Conservation (phyloP, 2,888 invertebrate genomes). For the Apamea monoglypha region DNA sequence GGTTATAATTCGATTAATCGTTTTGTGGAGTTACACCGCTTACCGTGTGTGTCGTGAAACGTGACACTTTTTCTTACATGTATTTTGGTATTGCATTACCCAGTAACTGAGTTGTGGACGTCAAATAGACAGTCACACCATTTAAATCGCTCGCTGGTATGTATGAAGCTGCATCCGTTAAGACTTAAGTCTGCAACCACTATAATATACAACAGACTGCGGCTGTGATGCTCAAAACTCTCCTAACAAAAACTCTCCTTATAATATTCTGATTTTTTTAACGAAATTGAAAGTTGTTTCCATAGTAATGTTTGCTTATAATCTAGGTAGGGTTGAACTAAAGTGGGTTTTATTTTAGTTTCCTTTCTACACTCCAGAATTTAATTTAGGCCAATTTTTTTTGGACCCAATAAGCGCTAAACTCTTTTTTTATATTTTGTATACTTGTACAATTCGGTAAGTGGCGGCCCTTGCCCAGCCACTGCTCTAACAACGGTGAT, state of each 20-base stretch:
- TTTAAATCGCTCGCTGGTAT: too few relatives aligned
- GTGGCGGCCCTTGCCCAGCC: too few relatives aligned
- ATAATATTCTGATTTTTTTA: neutral
- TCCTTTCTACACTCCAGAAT: neutral
- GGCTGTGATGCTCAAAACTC: neutral
- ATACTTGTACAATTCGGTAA: too few relatives aligned
- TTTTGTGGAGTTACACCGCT: neutral
- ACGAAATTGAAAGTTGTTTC: neutral
- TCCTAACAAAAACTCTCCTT: too few relatives aligned
- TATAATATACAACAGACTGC: neutral
- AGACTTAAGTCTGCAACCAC: neutral
- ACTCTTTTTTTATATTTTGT: neutral
- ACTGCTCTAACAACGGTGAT: too few relatives aligned
- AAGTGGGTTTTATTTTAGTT: neutral
- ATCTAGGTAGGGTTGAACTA: neutral
- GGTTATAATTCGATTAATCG: constrained; percentile 4
- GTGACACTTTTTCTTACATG: neutral
- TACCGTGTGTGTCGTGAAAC: neutral
- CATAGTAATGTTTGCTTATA: neutral
- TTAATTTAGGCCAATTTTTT: neutral
- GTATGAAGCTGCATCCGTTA: neutral
- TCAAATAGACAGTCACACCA: neutral
- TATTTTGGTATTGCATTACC: neutral
- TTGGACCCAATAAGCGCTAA: neutral
- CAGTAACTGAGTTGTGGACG: neutral